Evolutionary conservation across 2,888 invertebrate genomes (phyloP), one percentile per base, ranked within the genome.

Genomic region (Melinopterus prodromus): DNA sequence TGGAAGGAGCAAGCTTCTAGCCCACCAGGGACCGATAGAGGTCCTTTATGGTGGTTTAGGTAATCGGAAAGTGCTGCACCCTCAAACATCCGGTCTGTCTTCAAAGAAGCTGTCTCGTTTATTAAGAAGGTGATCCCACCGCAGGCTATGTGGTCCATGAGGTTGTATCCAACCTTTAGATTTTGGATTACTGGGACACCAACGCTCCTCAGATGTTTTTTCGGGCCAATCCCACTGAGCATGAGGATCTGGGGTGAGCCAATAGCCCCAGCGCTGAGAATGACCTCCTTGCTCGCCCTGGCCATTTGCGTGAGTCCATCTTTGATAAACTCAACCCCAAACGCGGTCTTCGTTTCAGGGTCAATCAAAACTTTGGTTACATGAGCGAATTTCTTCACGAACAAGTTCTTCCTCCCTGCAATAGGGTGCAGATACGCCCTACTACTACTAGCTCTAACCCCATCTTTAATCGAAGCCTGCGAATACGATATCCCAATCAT

Each of bases 201-300:
- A 38, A 88, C 83, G 75, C 86, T 83, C 77, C 86, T 82, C 4
- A 91, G 85, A 80, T 91, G 90, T 78, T 89, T 87, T 78, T 87
- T 88, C 0, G 91, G 91, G 3, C 91, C 90, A 12, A 93, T 88
- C 0, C 94, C 94, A 9, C 92, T 93, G 70, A 94, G 87, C 95
- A 97, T 95, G 6, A 97, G 91, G 7, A 97, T 87, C 86, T 97
- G 97, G 0, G 97, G 96, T 4, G 93, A 91, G 86, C 94, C 93
- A 82, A 95, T 92, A 1, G 94, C 90, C 2, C 94, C 94, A 0
- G 92, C 93, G 37, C 92, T 90, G 16, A 94, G 85, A 78, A 94
- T 92, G 0, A 93, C 91, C 85, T 92, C 93, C 84, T 91, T 92
- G 71, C 88, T 89, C 0, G 92, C 92, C 74, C 85, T 83, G 2